Conservation (phyloP, 1,140 invertebrate species). For the Drosophila nannoptera region DNA sequence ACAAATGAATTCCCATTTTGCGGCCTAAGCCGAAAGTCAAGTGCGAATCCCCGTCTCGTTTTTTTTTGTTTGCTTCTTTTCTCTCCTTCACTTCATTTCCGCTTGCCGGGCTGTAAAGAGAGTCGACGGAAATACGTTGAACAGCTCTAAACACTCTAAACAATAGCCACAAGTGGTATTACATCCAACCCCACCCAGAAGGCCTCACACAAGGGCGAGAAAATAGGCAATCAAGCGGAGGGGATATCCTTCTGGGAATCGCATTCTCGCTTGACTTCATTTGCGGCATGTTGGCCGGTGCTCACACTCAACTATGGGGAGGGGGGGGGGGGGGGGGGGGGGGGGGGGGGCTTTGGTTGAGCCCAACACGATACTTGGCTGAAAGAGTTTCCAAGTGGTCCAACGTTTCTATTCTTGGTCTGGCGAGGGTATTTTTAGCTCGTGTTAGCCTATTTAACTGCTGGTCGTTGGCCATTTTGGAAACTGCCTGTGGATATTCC, state of each 20-base stretch:
- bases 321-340: no score
- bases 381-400: no score
- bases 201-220: neutral
- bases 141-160: constrained; percentile 44
- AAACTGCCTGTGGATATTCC: constrained; percentile 30
- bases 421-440: neutral
- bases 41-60: constrained; percentile 12
- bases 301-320: neutral
- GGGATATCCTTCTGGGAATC: constrained; percentile 1
- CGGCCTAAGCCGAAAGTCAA: constrained; percentile 32
- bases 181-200: neutral
- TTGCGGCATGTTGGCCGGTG: constrained; percentile 28
- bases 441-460: neutral
- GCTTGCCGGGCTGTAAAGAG: constrained; percentile 49
- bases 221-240: constrained; percentile 9
- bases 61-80: no score
- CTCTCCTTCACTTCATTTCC: constrained; percentile 63
- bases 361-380: no score
- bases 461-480: constrained; percentile 6
- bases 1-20: constrained; percentile 16
- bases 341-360: no score
- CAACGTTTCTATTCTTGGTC: neutral
- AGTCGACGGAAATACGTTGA: constrained; percentile 35
- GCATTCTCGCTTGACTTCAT: constrained; percentile 72
- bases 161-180: constrained; percentile 58